These are phyloP conservation scores for Marmota monax DNA, from an alignment of 2,113 vertebrate genomes.

Conservation along the genomic window DNA sequence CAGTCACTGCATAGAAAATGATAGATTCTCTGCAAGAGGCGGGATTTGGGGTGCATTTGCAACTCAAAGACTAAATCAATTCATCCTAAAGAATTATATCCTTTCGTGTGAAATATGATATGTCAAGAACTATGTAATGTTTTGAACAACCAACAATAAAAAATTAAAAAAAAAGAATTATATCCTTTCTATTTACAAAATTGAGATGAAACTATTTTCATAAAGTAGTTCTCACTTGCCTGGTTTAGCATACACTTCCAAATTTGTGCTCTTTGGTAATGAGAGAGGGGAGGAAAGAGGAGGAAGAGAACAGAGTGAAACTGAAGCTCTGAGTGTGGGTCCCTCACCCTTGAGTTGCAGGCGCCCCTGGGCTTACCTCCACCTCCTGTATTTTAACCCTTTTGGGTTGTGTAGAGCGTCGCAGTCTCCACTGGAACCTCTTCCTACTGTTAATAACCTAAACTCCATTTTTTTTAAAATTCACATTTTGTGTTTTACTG, in stretches of 20 bases:
- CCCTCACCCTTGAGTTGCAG: too few relatives aligned
- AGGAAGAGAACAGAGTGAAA: too few relatives aligned
- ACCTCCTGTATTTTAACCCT: neutral
- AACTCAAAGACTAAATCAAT: neutral
- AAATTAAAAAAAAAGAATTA: too few relatives aligned
- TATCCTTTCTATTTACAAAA: neutral
- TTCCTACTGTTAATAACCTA: conserved; percentile 55
- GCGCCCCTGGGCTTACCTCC: neutral
- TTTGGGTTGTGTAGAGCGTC: neutral
- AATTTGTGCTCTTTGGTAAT: neutral
- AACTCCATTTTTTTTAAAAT: conserved; percentile 61
- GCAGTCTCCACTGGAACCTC: conserved; percentile 21
- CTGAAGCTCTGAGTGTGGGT: too few relatives aligned
- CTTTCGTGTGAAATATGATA: too few relatives aligned
- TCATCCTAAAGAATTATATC: neutral
- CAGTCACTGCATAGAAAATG: neutral
- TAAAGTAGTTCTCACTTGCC: neutral
- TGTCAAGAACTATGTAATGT: too few relatives aligned
- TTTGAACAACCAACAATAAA: too few relatives aligned
- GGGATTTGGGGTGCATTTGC: neutral
- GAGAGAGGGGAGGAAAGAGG: neutral
- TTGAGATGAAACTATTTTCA: neutral
- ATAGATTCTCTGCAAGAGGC: neutral
- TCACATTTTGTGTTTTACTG: conserved; percentile 26
- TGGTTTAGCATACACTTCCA: neutral